Base-by-base conservation (phyloP, 2,113 vertebrate species). In the Eublepharis macularius region DNA sequence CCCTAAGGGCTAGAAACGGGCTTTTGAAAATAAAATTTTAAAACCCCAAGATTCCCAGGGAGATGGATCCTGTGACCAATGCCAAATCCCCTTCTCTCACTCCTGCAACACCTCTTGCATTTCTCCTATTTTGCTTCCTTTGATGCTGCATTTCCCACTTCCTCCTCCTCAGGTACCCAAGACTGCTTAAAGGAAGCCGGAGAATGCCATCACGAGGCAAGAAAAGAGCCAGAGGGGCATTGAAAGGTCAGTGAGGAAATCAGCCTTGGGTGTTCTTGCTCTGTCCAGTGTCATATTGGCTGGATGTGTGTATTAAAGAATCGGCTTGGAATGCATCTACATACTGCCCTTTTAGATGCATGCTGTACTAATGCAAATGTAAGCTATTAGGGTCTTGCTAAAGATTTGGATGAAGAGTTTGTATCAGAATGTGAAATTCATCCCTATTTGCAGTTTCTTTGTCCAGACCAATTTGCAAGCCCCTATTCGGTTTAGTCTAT, bases 201-300 rank as follows among this genome's bases (percentile, higher is more conserved):
- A 82, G 87, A 24, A 95, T 95, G 94, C 88, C 94, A 47, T 90
- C 84, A 79, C 90, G 86, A 0, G 92, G 94, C 86, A 94, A 92
- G 8, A 95, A 92, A 70, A 91, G 94, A 65, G 92, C 88, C 81
- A 92, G 85, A 88, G 60, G 86, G 80, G 77, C 89, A 3, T 85
- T 6, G 65, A 86, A 94, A 95, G 94, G 97, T 97, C 83, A 86
- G 94, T 95, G 82, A 29, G 45, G 76, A 43, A 80, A 74, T 32
- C 78, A 81, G 65, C 4, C 11, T 34, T 74, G 3, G 34, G 51
- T 85, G 17, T 81, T 73, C 79, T 66, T 32, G 0, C 2, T 51
- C 26, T 26, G 6, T 65, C 26, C 1, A 11, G 83, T 92, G 89
- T 68, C 49, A 73, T 69, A 84, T 87, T 17, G 24, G 26, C 24